Conservation (phyloP, 1,140 invertebrate genomes). For the Luehdorfia chinensis region DNA sequence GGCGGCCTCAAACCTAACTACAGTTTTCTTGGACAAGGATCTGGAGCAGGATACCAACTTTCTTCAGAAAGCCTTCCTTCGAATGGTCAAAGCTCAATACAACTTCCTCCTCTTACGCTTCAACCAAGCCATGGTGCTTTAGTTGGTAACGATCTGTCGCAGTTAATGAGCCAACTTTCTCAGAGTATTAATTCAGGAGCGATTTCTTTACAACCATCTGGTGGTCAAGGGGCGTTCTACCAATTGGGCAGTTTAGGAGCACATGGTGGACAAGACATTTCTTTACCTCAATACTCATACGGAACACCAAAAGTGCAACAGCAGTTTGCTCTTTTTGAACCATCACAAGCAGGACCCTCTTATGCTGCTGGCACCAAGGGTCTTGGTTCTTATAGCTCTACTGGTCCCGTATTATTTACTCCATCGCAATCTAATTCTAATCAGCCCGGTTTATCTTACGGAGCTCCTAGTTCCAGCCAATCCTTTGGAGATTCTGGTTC, state of each 20-base stretch:
- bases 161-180: constrained; percentile 63
- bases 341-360: constrained; percentile 35
- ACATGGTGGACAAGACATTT: constrained; percentile 30
- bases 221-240: constrained; percentile 33
- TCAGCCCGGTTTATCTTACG: constrained; percentile 36
- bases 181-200: constrained; percentile 55
- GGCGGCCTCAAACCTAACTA: constrained; percentile 59
- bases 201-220: constrained; percentile 39
- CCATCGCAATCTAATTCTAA: constrained; percentile 40
- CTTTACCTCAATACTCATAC: constrained; percentile 40
- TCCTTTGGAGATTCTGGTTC: constrained; percentile 33
- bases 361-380: constrained; percentile 62
- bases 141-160: constrained; percentile 48
- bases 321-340: constrained; percentile 32
- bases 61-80: constrained; percentile 43
- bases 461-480: constrained; percentile 41
- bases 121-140: constrained; percentile 46
- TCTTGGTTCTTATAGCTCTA: constrained; percentile 54
- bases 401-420: constrained; percentile 60
- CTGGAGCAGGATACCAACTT: constrained; percentile 42
- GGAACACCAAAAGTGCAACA: constrained; percentile 46
- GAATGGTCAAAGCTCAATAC: constrained; percentile 46
- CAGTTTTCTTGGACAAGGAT: constrained; percentile 42
- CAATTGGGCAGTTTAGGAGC: constrained; percentile 34
- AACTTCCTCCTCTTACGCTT: constrained; percentile 57